phyloP scores from a whole-genome alignment of 2,797 vertebrate genomes.

The Anomalospiza imberbis region DNA sequence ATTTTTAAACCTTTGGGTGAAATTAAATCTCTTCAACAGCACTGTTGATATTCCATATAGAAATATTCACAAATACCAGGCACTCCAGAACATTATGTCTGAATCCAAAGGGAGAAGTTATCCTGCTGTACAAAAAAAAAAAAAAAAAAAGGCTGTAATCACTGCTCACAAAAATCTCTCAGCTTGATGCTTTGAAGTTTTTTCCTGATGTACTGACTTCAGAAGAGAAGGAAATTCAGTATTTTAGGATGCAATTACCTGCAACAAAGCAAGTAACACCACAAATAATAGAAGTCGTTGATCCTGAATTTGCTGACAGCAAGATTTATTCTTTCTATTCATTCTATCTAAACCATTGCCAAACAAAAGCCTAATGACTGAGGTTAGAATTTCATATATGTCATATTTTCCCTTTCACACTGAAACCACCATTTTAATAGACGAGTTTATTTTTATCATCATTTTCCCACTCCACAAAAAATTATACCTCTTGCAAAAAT shows the following conservation, averaged over 20 bases:
- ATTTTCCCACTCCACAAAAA: neutral
- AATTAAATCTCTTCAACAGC: conserved; percentile 30
- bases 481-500: neutral
- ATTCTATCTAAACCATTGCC: neutral
- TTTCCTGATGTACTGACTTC: neutral
- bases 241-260: conserved; percentile 12
- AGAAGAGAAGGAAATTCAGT: conserved; percentile 11
- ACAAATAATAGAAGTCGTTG: neutral
- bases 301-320: neutral
- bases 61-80: conserved; percentile 11
- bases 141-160: conserved; percentile 21
- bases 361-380: neutral
- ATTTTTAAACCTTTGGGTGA: conserved; percentile 48
- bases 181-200: conserved; percentile 10
- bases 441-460: neutral
- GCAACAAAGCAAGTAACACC: neutral
- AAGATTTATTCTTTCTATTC: neutral
- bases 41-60: neutral
- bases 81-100: conserved; percentile 11
- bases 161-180: conserved; percentile 27
- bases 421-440: neutral
- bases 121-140: neutral
- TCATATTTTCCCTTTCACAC: neutral
- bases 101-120: conserved; percentile 51
- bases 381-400: neutral